These are phyloP conservation scores for Stichopus horrens DNA, from an alignment of 53 echinoderm and acorn worm species.

Conservation along the genomic window DNA sequence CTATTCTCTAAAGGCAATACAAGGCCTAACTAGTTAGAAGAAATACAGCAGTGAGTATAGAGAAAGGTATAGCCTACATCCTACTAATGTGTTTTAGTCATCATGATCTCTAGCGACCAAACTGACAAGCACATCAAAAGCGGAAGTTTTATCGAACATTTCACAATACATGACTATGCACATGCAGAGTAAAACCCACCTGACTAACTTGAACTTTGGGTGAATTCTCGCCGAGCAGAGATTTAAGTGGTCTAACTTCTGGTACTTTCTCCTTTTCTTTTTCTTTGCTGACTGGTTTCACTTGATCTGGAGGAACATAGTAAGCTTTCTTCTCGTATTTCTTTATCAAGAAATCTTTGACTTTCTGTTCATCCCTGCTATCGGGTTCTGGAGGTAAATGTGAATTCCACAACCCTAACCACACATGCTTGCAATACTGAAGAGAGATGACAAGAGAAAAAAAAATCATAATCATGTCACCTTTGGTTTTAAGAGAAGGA, in stretches of 20 bases:
- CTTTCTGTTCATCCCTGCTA: conserved; percentile 89
- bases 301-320: conserved; percentile 87
- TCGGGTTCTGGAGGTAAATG: conserved; percentile 70
- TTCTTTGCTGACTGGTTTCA: conserved; percentile 49
- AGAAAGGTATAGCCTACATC: too few species aligned
- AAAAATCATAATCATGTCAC: neutral
- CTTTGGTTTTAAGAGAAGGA: neutral
- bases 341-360: conserved; percentile 90
- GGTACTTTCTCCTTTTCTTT: conserved; percentile 59
- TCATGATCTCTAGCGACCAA: too few species aligned
- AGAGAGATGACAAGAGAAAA: conserved; percentile 18
- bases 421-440: conserved; percentile 80
- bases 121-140: too few species aligned
- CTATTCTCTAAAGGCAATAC: too few species aligned
- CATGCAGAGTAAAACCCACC: conserved; percentile 7
- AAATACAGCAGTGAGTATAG: too few species aligned
- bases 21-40: too few species aligned
- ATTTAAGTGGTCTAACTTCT: conserved; percentile 77
- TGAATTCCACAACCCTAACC: conserved; percentile 83
- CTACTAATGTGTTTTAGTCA: too few species aligned
- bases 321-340: conserved; percentile 95
- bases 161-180: too few species aligned
- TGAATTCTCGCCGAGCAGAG: conserved; percentile 57
- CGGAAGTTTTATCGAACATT: too few species aligned
- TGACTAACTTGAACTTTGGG: conserved; percentile 57